Conservation (phyloP, 2,113 vertebrate genomes). For the Myotis davidii region DNA sequence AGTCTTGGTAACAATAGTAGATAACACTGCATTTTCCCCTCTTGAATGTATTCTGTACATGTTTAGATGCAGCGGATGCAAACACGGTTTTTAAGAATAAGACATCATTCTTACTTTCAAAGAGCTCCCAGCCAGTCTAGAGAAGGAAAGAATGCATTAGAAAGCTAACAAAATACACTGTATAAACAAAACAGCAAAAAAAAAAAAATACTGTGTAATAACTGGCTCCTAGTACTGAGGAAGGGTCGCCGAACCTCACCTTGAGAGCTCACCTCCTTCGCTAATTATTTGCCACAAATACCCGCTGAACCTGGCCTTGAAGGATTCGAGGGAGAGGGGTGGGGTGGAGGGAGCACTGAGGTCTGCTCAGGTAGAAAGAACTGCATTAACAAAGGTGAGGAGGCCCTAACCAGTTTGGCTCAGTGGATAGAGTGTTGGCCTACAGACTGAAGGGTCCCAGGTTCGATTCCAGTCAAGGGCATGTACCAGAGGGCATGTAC, state of each 20-base stretch:
- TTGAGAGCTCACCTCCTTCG: neutral
- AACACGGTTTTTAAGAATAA: neutral
- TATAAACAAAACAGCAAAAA: neutral
- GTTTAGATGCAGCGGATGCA: neutral
- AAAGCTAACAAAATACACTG: neutral
- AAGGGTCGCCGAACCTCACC: neutral
- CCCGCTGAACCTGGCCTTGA: neutral
- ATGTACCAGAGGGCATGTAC: too few species aligned
- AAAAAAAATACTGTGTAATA: neutral
- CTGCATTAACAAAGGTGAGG: neutral
- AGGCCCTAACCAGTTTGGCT: too few species aligned
- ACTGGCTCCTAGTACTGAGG: neutral
- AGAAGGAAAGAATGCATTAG: neutral
- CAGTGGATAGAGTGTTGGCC: too few species aligned
- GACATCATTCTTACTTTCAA: neutral
- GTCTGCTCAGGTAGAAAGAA: neutral
- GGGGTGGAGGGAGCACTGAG: too few species aligned
- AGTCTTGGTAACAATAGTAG: neutral
- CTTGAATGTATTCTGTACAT: neutral
- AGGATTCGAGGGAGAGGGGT: fast-evolving
- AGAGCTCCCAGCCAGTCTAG: neutral
- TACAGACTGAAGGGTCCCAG: too few species aligned
- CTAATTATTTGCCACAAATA: neutral
- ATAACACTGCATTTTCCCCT: neutral
- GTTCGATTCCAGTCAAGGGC: too few species aligned